These are phyloP conservation scores for Mythimna impura DNA, from an alignment of 2,888 invertebrate genomes.

Conservation along the genomic window DNA sequence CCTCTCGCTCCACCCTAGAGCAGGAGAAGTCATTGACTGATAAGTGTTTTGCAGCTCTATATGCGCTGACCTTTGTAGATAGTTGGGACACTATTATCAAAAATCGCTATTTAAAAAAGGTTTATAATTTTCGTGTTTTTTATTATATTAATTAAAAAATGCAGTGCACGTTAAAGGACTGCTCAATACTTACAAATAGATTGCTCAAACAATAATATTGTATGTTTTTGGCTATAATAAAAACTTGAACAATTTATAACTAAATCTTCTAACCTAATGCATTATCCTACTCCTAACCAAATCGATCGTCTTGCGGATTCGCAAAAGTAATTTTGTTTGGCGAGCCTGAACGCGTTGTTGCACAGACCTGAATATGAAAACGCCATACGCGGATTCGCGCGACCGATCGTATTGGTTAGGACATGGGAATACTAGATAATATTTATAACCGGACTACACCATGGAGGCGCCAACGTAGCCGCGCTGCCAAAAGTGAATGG, in stretches of 20 bases:
- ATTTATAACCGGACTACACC: too few relatives aligned
- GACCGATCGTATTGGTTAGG: background rate
- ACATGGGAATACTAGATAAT: background rate
- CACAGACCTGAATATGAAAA: background rate
- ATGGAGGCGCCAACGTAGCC: too few relatives aligned
- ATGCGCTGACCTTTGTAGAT: too few relatives aligned
- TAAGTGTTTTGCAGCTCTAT: too few relatives aligned
- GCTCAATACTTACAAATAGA: background rate
- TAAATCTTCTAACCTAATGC: background rate
- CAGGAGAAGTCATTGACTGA: too few relatives aligned
- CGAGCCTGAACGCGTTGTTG: background rate
- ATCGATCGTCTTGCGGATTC: background rate
- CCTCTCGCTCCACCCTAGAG: too few relatives aligned
- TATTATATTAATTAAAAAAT: background rate
- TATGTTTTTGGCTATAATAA: background rate
- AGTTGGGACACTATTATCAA: too few relatives aligned
- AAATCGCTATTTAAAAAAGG: background rate
- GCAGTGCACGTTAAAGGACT: background rate
- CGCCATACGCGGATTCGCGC: too few relatives aligned
- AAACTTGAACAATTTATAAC: constrained; percentile 2
- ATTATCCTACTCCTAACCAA: background rate
- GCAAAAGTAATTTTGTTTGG: background rate
- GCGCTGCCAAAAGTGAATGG: too few relatives aligned
- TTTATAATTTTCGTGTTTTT: background rate
- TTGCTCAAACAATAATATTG: background rate